Conservation (phyloP, 2,888 invertebrate genomes). For the Cordylochernes scorpioides region DNA sequence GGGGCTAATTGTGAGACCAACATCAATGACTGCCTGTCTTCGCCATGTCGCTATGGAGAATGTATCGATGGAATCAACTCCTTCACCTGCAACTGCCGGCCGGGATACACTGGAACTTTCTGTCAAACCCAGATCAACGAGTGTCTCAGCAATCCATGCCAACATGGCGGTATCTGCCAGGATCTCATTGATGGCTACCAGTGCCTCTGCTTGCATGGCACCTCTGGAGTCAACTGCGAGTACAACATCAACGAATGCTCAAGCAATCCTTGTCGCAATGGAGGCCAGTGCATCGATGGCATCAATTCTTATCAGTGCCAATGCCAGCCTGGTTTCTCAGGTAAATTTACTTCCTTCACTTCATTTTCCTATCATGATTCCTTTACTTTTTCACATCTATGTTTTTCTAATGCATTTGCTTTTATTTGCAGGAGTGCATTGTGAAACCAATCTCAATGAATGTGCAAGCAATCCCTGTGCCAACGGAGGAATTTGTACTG, state of each 20-base stretch:
- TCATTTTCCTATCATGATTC: too few relatives aligned
- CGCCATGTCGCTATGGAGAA: constrained; percentile 51
- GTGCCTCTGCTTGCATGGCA: constrained; percentile 67
- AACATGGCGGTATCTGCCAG: constrained; percentile 68
- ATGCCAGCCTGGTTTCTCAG: constrained; percentile 68
- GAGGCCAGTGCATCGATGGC: constrained; percentile 67
- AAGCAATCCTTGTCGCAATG: constrained; percentile 73
- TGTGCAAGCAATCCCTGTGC: constrained; percentile 83
- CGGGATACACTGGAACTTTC: constrained; percentile 66
- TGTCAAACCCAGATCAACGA: constrained; percentile 54
- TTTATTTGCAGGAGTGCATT: constrained; percentile 25
- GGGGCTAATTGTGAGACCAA: constrained; percentile 65
- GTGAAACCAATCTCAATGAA: constrained; percentile 70
- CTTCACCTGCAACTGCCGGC: constrained; percentile 70
- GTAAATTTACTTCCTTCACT: constrained; percentile 26
- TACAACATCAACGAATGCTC: constrained; percentile 81
- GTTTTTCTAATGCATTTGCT: too few relatives aligned
- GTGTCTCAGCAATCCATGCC: constrained; percentile 46
- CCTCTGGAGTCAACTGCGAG: constrained; percentile 69
- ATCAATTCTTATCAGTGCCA: constrained; percentile 76
- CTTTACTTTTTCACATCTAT: too few relatives aligned
- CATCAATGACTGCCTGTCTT: constrained; percentile 68
- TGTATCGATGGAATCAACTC: constrained; percentile 77
- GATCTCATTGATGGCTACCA: constrained; percentile 67
- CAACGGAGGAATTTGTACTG: constrained; percentile 69